phyloP scores from a whole-genome alignment of 2,113 vertebrate genomes.

The Ictalurus furcatus region DNA sequence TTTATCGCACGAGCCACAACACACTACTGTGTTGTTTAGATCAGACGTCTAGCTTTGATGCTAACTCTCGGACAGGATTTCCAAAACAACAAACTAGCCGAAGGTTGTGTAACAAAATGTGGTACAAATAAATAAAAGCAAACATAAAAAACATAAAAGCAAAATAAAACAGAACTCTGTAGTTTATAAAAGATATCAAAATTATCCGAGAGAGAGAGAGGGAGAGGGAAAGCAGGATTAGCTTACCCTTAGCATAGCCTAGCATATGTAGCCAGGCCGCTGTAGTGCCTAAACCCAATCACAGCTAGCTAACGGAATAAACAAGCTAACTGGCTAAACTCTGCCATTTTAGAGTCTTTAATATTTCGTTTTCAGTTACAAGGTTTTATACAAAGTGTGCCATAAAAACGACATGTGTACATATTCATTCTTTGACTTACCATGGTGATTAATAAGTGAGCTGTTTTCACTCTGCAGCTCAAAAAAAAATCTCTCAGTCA shows the following conservation, averaged over 20 bases:
- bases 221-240: not conserved
- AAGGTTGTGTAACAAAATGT: not conserved
- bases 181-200: not conserved
- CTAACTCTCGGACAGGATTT: not conserved
- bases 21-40: not conserved
- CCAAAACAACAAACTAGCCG: not conserved
- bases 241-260: not conserved
- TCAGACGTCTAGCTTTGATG: not conserved
- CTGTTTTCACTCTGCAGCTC: conserved; percentile 56
- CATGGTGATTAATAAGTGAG: conserved; percentile 62
- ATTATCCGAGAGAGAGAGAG: not conserved
- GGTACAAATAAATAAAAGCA: not conserved
- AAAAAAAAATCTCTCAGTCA: conserved; percentile 59
- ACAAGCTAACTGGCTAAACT: not conserved
- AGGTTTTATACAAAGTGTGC: not conserved
- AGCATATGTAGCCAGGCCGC: conserved; percentile 6
- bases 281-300: not conserved
- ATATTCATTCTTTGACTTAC: conserved; percentile 57
- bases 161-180: too few relatives aligned
- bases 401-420: not conserved
- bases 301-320: not conserved
- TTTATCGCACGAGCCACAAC: not conserved
- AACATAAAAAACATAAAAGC: too few relatives aligned
- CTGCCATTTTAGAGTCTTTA: not conserved
- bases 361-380: too few relatives aligned